Evolutionary conservation across 2,888 invertebrate genomes (phyloP), one percentile per base, ranked within the genome.

Genomic region (Geotrupes spiniger): DNA sequence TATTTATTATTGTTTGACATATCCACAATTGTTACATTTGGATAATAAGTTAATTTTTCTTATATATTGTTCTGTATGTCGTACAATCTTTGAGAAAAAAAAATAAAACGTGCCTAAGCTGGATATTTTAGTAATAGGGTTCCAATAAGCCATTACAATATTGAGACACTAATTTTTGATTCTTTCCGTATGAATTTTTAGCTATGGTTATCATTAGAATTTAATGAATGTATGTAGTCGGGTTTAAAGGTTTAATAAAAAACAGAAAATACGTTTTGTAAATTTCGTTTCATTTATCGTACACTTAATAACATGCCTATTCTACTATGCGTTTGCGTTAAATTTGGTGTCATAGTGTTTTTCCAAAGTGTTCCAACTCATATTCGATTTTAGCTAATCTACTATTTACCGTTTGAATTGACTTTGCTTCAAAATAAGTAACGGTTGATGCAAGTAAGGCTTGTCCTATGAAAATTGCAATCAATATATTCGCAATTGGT

Each of bases 391-490:
- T 40, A 4, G 49, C 45, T 33, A 45, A 36, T 37, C 33, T 50
- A 12, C 42, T 53, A 56, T 71, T 70, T 3, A 81, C 54, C n/a
- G 63, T 65, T 8, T 72, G 59, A 40, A 76, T 67, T 51, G 78
- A 80, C 54, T 74, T 74, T 52, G 78, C 74, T 73, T 88, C 82
- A 50, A 74, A 78, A 56, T 84, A 81, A 0, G 87, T 84, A 0
- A 88, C 57, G 21, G 74, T 64, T 29, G 81, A 76, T 0, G 81
- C 80, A 0, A 78, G 53, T 0, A 82, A 4, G 0, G 79, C 65
- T 46, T 89, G 83, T 0, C 73, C 63, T 0, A 76, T 58, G 4
- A 79, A 62, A 29, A 83, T 63, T 1, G 71, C 68, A 1, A 76
- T 72, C 8, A 84, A 54, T 0, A 74, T 70, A 1, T 76, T 77